These are phyloP conservation scores for Ceramica pisi DNA, from an alignment of 2,888 invertebrate genomes.

Conservation along the genomic window DNA sequence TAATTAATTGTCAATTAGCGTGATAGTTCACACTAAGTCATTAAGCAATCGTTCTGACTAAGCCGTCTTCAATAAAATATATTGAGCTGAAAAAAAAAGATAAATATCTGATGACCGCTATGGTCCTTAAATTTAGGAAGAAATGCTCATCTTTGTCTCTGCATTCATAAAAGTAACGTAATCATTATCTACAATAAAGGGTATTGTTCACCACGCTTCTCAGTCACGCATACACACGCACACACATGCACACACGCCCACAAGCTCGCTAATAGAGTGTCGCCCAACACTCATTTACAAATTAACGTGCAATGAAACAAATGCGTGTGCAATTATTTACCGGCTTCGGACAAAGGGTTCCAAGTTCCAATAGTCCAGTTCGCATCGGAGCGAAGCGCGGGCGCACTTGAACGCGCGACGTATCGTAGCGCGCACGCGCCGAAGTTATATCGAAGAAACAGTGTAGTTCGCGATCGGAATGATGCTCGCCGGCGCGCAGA, in stretches of 20 bases:
- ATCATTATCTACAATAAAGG: conserved; percentile 66
- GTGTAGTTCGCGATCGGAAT: conserved; percentile 73
- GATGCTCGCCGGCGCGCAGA: conserved; percentile 88
- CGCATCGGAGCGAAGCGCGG: conserved; percentile 69
- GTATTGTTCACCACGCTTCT: conserved; percentile 66
- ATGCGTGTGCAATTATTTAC: conserved; percentile 77
- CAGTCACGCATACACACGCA: conserved; percentile 57
- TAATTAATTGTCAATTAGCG: conserved; percentile 12
- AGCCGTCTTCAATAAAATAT: not conserved
- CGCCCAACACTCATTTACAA: conserved; percentile 73
- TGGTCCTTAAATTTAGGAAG: conserved; percentile 37
- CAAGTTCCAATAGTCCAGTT: conserved; percentile 68
- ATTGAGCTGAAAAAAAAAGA: not conserved
- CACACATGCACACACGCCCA: conserved; percentile 34
- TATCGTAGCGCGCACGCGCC: conserved; percentile 77
- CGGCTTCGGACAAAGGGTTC: conserved; percentile 78
- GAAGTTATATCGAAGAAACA: conserved; percentile 56
- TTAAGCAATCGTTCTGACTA: not conserved
- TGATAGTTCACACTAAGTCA: not conserved
- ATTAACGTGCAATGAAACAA: conserved; percentile 75
- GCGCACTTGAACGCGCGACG: conserved; percentile 81
- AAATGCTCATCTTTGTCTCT: conserved; percentile 59
- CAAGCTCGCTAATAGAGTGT: conserved; percentile 58
- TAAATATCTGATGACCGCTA: not conserved
- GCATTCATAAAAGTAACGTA: conserved; percentile 30